A percentile compares a stretch with the other conserved stretches of the same genome.
Conservation (phyloP, 1,140 invertebrate species). For the Diorhabda sublineata region DNA sequence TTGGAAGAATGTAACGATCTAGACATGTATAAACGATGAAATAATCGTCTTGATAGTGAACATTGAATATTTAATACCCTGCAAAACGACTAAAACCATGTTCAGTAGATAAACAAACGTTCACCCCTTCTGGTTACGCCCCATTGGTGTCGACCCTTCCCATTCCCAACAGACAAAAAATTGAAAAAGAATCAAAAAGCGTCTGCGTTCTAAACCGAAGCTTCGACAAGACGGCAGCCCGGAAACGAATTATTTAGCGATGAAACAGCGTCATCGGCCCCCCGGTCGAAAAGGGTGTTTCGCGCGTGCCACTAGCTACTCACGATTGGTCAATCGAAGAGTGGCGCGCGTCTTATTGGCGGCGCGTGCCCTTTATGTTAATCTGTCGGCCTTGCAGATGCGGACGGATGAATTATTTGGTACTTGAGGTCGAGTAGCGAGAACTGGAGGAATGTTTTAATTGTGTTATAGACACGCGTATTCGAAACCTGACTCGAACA, state of each 20-base stretch:
- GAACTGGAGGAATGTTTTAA: no score
- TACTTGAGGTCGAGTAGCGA: no score
- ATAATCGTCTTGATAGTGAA: no score
- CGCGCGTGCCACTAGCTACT: conserved; percentile 6
- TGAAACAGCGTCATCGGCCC: background rate
- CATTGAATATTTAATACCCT: no score
- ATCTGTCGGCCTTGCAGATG: background rate
- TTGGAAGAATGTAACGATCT: no score
- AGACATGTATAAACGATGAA: no score
- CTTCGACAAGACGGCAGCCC: background rate
- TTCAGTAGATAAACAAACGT: no score
- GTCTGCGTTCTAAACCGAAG: background rate
- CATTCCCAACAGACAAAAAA: background rate
- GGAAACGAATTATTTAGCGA: background rate
- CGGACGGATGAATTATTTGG: no score
- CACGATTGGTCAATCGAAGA: conserved; percentile 8
- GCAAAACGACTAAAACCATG: no score
- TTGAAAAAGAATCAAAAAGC: background rate
- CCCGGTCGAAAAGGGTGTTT: background rate
- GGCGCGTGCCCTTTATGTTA: conserved; percentile 21
- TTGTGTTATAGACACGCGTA: no score
- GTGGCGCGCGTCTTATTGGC: conserved; percentile 23
- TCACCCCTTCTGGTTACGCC: background rate
- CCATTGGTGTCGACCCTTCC: background rate
- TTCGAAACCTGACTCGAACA: no score